These are phyloP conservation scores for Peromyscus maniculatus DNA, from an alignment of 2,113 vertebrate species.

Conservation along the genomic window DNA sequence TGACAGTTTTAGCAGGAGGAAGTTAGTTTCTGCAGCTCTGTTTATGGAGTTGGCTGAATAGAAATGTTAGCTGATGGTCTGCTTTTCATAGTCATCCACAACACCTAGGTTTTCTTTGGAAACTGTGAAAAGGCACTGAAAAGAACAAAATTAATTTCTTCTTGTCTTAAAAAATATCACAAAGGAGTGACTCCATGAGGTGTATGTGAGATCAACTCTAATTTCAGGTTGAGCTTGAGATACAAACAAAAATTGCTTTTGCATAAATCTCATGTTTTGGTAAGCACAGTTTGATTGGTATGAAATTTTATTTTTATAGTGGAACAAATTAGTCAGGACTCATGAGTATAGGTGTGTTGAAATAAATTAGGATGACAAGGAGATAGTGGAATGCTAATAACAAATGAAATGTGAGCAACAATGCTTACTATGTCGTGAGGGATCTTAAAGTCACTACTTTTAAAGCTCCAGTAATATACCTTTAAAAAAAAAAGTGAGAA, in stretches of 20 bases:
- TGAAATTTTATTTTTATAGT: slow-evolving; percentile 63
- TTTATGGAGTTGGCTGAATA: slow-evolving; percentile 60
- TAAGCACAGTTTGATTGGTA: slow-evolving; percentile 55
- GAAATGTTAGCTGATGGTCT: slow-evolving; percentile 61
- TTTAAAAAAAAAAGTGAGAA: not conserved
- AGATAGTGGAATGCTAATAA: slow-evolving; percentile 38
- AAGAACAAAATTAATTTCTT: slow-evolving; percentile 74
- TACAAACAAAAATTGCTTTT: slow-evolving; percentile 45
- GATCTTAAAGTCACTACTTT: slow-evolving; percentile 34
- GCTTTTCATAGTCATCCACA: slow-evolving; percentile 70
- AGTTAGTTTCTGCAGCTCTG: slow-evolving; percentile 69
- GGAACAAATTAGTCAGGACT: slow-evolving; percentile 50
- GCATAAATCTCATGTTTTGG: slow-evolving; percentile 57
- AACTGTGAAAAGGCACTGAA: slow-evolving; percentile 74
- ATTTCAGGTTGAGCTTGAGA: slow-evolving; percentile 59
- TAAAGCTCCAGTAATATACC: not conserved
- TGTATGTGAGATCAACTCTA: slow-evolving; percentile 43
- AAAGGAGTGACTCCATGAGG: slow-evolving; percentile 35
- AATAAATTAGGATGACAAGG: slow-evolving; percentile 52
- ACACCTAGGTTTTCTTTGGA: slow-evolving; percentile 81
- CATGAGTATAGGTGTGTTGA: slow-evolving; percentile 25
- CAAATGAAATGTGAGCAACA: slow-evolving; percentile 58
- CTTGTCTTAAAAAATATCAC: slow-evolving; percentile 55
- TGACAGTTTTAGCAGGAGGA: slow-evolving; percentile 46
- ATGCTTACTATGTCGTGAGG: not conserved